Evolutionary conservation across 2,113 vertebrate species (phyloP).

Genomic region (Clarias gariepinus): DNA sequence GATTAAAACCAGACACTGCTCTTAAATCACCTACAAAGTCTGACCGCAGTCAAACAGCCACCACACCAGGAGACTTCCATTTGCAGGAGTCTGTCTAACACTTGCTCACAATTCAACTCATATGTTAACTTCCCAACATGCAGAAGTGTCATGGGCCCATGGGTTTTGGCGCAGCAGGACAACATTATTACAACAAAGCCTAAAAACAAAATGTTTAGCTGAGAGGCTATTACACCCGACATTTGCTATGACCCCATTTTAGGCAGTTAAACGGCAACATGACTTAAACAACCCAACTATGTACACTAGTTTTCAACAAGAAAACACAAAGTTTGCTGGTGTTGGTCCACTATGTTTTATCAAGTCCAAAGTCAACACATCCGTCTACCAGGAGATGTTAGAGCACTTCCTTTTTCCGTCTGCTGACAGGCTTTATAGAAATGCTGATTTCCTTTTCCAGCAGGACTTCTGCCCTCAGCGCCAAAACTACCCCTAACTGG

Average conservation of each 20-base stretch:
- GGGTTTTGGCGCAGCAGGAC: neutral
- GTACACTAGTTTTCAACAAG: neutral
- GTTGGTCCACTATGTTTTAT: neutral
- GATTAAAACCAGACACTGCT: conserved; percentile 38
- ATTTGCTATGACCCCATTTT: neutral
- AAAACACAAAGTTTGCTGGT: neutral
- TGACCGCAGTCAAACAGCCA: conserved; percentile 59
- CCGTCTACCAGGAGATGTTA: no score
- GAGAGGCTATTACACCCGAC: neutral
- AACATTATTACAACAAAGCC: neutral
- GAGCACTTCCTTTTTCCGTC: no score
- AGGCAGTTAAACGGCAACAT: neutral
- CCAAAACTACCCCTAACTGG: no score
- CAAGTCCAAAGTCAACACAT: no score
- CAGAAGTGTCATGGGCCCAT: neutral
- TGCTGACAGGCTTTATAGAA: no score
- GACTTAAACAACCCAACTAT: neutral
- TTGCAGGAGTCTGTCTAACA: conserved; percentile 44
- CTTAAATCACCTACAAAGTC: conserved; percentile 49
- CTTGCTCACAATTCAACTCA: conserved; percentile 6
- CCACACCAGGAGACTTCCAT: conserved; percentile 53
- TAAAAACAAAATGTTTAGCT: neutral
- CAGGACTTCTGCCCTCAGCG: no score
- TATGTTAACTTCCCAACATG: neutral
- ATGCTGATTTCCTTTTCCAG: no score